Base-by-base conservation (phyloP, 2,113 vertebrate genomes). In the Eclectus roratus region DNA sequence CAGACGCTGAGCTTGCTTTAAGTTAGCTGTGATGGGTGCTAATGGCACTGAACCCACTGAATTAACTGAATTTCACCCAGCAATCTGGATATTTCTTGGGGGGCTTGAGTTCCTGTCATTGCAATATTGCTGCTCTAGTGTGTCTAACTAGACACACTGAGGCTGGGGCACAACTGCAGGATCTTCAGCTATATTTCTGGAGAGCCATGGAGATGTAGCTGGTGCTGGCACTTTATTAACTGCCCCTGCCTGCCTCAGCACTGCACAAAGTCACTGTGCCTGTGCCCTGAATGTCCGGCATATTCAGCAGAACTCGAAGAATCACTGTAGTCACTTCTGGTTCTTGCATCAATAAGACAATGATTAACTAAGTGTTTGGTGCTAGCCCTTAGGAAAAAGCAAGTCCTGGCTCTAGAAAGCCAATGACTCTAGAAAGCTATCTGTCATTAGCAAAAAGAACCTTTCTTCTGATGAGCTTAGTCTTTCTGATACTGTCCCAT, bases 231-330 rank as follows among this genome's bases (percentile, higher is more conserved):
- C 14, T 61, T 27, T 79, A 14, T 24, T 24, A 78, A 27, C 28
- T 77, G 23, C 17, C 28, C 10, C 55, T 12, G 27, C 64, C 39
- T 74, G 74, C 47, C 39, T 49, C 39, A 79, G 52, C 43, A 74
- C 52, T 4, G 0, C 63, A 43, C 25, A 31, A 93, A 93, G 33
- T 43, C 1, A 0, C 43, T 91, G 39, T 76, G 46, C 24, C 27
- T 76, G 1, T 49, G 44, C 13, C 52, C 64, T 74, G 47, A 14
- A 9, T n/a, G 35, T 37, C 49, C 84, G 76, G 49, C 69, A 81
- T 73, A 81, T 52, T 89, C 89, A 89, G 77, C 84, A 92, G 83
- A 69, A 76, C 39, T 69, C 31, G 13, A 65, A 80, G 81, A 50
- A 17, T 43, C 49, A 7, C 50, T 76, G 39, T 50, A 70, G 76